These are phyloP conservation scores for Limnephilus auricula DNA, from an alignment of 2,888 invertebrate species.

Conservation along the genomic window DNA sequence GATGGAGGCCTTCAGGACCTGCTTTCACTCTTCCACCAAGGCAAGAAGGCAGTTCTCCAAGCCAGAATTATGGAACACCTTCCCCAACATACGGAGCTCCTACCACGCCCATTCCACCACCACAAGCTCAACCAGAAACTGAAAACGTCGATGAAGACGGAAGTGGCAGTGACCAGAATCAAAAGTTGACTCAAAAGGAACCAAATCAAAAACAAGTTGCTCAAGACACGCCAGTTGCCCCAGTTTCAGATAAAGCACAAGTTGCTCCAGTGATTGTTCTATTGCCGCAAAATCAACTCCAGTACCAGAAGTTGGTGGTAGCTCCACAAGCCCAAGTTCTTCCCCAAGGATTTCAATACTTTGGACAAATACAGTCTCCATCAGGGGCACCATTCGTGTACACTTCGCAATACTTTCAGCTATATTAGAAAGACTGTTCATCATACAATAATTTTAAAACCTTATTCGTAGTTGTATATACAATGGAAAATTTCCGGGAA, in stretches of 20 bases:
- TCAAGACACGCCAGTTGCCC: background rate
- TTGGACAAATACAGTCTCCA: conserved; percentile 45
- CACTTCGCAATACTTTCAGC: conserved; percentile 59
- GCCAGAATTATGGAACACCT: conserved; percentile 68
- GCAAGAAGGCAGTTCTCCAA: conserved; percentile 68
- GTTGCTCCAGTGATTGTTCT: conserved; percentile 32
- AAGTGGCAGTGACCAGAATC: conserved; percentile 46
- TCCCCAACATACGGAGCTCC: conserved; percentile 68
- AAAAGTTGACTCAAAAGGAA: conserved; percentile 39
- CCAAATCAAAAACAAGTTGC: conserved; percentile 51
- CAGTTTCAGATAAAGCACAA: background rate
- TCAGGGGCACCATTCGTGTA: conserved; percentile 44
- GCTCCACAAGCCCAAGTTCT: conserved; percentile 36
- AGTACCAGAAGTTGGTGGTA: conserved; percentile 52
- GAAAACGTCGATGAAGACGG: conserved; percentile 52
- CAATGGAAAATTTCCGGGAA: background rate
- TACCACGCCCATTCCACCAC: background rate
- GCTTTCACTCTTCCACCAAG: conserved; percentile 73
- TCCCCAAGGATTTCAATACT: conserved; percentile 52
- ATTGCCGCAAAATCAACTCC: conserved; percentile 40
- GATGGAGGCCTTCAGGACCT: conserved; percentile 74
- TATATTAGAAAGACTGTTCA: conserved; percentile 16
- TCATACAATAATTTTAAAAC: background rate
- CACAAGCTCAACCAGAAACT: conserved; percentile 55
- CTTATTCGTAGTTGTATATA: background rate